Base-by-base conservation (phyloP, 2,113 vertebrate species). In the rabbit (Oryctolagus cuniculus) region DNA sequence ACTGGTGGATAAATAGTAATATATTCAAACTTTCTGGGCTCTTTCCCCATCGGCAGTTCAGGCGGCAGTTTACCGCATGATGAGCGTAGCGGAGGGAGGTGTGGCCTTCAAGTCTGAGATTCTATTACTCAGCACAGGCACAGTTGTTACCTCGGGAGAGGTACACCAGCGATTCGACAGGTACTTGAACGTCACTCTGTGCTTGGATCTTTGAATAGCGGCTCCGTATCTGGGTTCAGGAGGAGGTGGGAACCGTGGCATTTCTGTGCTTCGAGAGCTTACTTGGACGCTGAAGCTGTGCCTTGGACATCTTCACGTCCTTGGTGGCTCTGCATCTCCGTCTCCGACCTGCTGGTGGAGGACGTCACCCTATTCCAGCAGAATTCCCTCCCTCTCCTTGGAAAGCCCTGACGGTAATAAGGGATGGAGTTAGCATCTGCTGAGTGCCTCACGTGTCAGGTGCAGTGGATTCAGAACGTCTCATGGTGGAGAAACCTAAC, bases 291-390 rank as follows among this genome's bases (percentile, higher is more conserved):
- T 13, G 0, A 44, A 11, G 10, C 13, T 22, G 9, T 2, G 5
- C n/a, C 10, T 55, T 0, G 0, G 17, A 36, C 17, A 34, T 9
- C 1, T 1, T 61, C 38, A 2, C 0, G 0, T 51, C 0, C 6
- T 34, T 19, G 4, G 0, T 9, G 79, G 22, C 31, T 2, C 0
- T 3, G 0, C 0, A 2, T 2, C 19, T 89, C 3, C 3, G 15
- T 36, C 34, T 64, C 53, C 16, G 15, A 7, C 38, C 19, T 38
- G 11, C 10, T 3, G 6, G 11, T 2, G 16, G 38, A 70, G 9
- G 29, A 7, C 51, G 9, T 19, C 53, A 10, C 25, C 9, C 10
- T 17, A 2, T 51, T 63, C 34, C 21, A 10, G 27, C 31, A 19
- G 31, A 73, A 19, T 25, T 34, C n/a, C 55, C 34, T 61, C 10